Conservation (phyloP, 2,113 vertebrate species). For the Pseudorhombus dupliciocellatus region DNA sequence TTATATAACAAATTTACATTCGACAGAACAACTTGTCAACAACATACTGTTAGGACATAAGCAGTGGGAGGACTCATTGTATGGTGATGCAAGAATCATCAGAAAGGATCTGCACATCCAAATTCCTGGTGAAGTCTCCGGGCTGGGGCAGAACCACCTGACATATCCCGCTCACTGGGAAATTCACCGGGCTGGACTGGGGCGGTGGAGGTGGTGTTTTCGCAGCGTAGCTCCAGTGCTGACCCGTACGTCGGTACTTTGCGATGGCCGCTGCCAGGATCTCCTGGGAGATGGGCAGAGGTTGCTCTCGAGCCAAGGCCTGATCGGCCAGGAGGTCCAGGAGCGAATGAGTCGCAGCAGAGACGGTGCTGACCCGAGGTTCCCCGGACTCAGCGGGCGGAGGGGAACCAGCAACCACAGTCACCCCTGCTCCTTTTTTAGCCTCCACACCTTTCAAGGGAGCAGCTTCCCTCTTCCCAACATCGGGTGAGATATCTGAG, state of each 20-base stretch:
- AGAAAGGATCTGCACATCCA: conserved; percentile 53
- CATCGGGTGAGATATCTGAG: conserved; percentile 73
- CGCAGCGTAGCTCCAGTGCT: conserved; percentile 20
- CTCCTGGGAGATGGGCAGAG: conserved; percentile 15
- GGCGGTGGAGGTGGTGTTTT: conserved; percentile 65
- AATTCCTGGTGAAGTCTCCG: conserved; percentile 75
- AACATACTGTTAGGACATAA: conserved; percentile 4
- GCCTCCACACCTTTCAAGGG: conserved; percentile 60
- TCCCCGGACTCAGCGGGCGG: conserved; percentile 39
- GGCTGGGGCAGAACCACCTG: conserved; percentile 78
- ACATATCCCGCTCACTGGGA: conserved; percentile 11
- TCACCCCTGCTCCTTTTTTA: background rate
- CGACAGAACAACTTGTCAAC: background rate
- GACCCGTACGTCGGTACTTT: conserved; percentile 26
- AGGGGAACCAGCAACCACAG: conserved; percentile 68
- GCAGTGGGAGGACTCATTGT: conserved; percentile 2
- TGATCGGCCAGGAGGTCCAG: conserved; percentile 60
- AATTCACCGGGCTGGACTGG: conserved; percentile 60
- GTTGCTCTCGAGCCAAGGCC: conserved; percentile 32
- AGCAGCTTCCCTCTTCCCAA: conserved; percentile 79
- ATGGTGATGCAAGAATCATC: conserved; percentile 16
- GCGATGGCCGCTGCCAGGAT: conserved; percentile 44
- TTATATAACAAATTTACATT: background rate
- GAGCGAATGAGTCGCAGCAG: background rate
- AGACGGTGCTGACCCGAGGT: background rate